Evolutionary conservation across 2,797 vertebrate species (phyloP).

Genomic region (Myotis planiceps): DNA sequence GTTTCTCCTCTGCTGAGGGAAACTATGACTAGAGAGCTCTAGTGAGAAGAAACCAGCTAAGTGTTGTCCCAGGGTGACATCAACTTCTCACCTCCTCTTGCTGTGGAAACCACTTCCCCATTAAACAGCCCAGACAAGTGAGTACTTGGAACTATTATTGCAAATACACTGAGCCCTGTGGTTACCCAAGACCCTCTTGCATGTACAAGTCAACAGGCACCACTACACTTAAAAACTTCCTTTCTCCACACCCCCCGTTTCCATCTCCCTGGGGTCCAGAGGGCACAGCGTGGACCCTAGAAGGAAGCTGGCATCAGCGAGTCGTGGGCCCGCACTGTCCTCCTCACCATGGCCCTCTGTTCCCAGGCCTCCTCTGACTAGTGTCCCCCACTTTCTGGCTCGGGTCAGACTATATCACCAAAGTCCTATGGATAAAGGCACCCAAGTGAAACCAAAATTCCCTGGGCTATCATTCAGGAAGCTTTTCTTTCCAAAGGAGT

Average conservation of each 20-base stretch:
- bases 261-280: not conserved
- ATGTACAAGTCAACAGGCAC: constrained; percentile 35
- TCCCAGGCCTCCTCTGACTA: not conserved
- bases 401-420: not conserved
- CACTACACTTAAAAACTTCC: constrained; percentile 38
- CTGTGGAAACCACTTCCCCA: constrained; percentile 77
- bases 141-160: constrained; percentile 26
- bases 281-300: not conserved
- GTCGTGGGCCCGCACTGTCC: not conserved
- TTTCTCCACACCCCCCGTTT: not conserved
- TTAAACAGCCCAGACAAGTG: not conserved
- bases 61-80: constrained; percentile 40
- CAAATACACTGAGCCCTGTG: constrained; percentile 37
- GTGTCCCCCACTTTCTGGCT: not conserved
- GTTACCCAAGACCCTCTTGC: constrained; percentile 65
- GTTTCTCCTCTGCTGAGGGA: constrained; percentile 23
- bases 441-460: not conserved
- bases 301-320: not conserved
- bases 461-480: not conserved
- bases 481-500: not conserved
- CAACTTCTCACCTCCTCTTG: constrained; percentile 39
- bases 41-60: not conserved
- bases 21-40: constrained; percentile 54
- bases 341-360: not conserved
- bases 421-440: not conserved